Evolutionary conservation across 2,797 vertebrate genomes (phyloP).

Genomic region (Agapornis canus): DNA sequence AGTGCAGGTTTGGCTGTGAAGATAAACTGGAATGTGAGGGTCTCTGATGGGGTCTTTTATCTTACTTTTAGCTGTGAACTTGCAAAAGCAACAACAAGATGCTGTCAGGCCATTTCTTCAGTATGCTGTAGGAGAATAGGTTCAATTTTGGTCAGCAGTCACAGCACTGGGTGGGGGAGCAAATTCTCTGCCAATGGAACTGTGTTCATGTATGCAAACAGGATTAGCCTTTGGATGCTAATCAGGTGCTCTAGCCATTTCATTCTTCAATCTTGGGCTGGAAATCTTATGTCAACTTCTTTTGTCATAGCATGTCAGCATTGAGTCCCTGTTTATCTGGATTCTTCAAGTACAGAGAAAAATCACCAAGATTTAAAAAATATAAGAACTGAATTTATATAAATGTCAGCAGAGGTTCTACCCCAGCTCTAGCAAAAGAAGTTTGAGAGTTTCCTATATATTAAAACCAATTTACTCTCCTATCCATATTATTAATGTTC

Average conservation of each 20-base stretch:
- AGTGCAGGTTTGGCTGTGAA: not conserved
- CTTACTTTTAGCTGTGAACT: not conserved
- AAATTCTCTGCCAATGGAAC: not conserved
- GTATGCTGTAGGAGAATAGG: not conserved
- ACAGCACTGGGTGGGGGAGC: not conserved
- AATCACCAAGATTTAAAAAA: not conserved
- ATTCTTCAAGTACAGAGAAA: not conserved
- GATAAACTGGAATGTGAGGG: not conserved
- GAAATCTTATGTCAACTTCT: not conserved
- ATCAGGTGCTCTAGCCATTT: not conserved
- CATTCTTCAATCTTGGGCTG: not conserved
- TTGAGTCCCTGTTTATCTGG: not conserved
- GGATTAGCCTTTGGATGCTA: not conserved
- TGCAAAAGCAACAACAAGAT: not conserved
- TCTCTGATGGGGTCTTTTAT: not conserved
- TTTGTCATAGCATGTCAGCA: not conserved
- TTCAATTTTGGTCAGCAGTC: not conserved
- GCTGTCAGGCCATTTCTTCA: not conserved
- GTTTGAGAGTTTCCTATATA: not conserved
- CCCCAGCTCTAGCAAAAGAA: not conserved
- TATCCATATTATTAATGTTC: slow-evolving; percentile 9
- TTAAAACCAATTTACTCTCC: not conserved
- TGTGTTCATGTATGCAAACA: not conserved
- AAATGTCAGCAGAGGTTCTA: not conserved
- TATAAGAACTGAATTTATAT: not conserved